Evolutionary conservation across 2,888 invertebrate species (phyloP), one percentile per base, ranked within the genome.

Genomic region (Scaptomyza caliginosa): DNA sequence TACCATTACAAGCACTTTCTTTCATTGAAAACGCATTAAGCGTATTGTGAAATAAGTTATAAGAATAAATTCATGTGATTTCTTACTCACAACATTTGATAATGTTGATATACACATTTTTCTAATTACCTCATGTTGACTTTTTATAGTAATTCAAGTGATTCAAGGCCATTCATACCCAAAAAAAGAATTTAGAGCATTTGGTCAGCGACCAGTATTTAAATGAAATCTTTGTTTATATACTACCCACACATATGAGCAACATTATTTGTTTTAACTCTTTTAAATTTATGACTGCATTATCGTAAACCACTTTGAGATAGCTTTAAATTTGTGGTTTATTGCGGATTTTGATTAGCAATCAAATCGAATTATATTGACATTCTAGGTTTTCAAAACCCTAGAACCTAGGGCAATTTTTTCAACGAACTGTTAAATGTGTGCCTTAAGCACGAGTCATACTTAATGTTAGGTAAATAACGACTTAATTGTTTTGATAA

Each of bases 361-460:
- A 23, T 45, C 40, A 67, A 40, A 67, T n/a, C 17, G 55, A 32
- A 32, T 51, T 60, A 21, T 58, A 58, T 49, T 60, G 28, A n/a
- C 28, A 54, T 24, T 13, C 17, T 10, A 19, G 19, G 24, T 1
- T 24, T 11, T 38, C 8, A 16, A 28, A 17, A 10, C n/a, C n/a
- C n/a, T 13, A 10, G 39, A 62, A 36, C 66, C 64, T 64, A 64
- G 54, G 64, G 8, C 63, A 64, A 63, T 48, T 30, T 36, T n/a
- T 28, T 8, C 2, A 7, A 8, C 0, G 10, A 11, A 21, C 1
- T 7, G 6, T 10, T 24, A 2, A 10, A 26, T 6, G 8, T 8
- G 36, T 52, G 40, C 38, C 34, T 13, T 16, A 19, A 11, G 17
- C 28, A 38, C 50, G 50, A 36, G 21, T 67, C 16, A 10, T 43